These are phyloP conservation scores for Drosophila busckii DNA, from an alignment of 1,140 invertebrate species.

Conservation along the genomic window DNA sequence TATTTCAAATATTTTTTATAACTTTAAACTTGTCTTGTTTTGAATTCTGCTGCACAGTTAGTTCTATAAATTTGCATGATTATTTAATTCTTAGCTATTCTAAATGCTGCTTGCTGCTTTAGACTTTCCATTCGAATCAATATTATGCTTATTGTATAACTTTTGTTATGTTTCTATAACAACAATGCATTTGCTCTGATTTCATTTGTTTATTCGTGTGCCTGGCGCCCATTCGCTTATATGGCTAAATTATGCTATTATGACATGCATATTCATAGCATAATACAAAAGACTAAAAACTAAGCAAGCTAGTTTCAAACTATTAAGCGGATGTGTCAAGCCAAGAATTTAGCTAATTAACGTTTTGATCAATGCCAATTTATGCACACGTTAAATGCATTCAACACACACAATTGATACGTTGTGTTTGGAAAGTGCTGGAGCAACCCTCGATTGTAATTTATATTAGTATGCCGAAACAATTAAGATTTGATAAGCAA, in stretches of 20 bases:
- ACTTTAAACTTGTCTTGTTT: background rate
- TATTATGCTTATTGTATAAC: conserved; percentile 1
- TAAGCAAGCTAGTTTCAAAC: conserved; percentile 9
- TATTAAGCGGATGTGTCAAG: conserved; percentile 14
- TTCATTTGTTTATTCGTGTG: no score
- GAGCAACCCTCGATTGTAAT: conserved; percentile 3
- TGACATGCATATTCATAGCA: conserved; percentile 30
- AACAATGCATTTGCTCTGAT: conserved; percentile 24
- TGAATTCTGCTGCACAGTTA: no score
- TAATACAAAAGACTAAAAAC: conserved; percentile 2
- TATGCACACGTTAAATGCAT: no score
- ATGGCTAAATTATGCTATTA: conserved; percentile 21
- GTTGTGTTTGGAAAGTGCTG: conserved; percentile 15
- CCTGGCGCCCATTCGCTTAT: conserved; percentile 9
- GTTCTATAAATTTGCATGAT: no score
- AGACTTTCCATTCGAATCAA: no score
- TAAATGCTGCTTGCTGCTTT: conserved; percentile 6
- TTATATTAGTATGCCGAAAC: conserved; percentile 10
- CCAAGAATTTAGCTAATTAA: no score
- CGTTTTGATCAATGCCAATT: no score
- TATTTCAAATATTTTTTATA: background rate
- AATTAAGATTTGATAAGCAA: conserved; percentile 33
- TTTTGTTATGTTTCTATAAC: conserved; percentile 30
- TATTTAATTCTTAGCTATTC: conserved; percentile 16
- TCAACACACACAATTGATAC: no score